Base-by-base conservation (phyloP, 1,140 invertebrate species). In the Heterodera carotae region DNA sequence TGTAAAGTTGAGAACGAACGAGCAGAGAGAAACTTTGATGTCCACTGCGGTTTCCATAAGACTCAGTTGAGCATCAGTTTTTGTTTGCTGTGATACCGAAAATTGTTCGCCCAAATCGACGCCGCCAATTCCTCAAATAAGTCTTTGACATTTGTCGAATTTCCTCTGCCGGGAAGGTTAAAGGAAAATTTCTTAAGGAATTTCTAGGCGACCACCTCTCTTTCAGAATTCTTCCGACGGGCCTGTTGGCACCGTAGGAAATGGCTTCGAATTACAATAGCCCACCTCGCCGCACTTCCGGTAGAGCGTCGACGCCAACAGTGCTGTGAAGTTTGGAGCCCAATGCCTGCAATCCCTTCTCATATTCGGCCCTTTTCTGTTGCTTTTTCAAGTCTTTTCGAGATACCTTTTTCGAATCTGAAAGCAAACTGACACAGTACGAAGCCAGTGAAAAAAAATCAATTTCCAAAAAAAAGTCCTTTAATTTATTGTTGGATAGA, bases 381-480 rank as follows among this genome's bases (percentile, higher is more conserved):
- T 95, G 84, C 87, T 96, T 96, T 86, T 97, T 97, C 84, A 94
- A 93, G 85, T 97, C 95, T 88, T 96, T 97, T 84, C 96, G 94
- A 15, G 94, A 94, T 64, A 96, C 85, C 89, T 95, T 86, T 83
- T 85, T 90, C 34, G 70, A 5, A 27, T 64, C 59, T 56, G 1
- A 56, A n/a, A n/a, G n/a, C n/a, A n/a, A n/a, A 43, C 39, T n/a
- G 79, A 70, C 77, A 53, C 77, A 84, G 29, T 25, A 5, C 1
- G n/a, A 31, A 62, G n/a, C 7, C 60, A 31, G 29, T 8, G n/a
- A n/a, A n/a, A n/a, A n/a, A n/a, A n/a, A n/a, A n/a, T n/a, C n/a
- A n/a, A n/a, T n/a, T n/a, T n/a, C n/a, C n/a, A n/a, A n/a, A n/a
- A n/a, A n/a, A n/a, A n/a, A n/a, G n/a, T n/a, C n/a, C n/a, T n/a